phyloP scores from a whole-genome alignment of 2,113 vertebrate species.

The Donacobius atricapilla region DNA sequence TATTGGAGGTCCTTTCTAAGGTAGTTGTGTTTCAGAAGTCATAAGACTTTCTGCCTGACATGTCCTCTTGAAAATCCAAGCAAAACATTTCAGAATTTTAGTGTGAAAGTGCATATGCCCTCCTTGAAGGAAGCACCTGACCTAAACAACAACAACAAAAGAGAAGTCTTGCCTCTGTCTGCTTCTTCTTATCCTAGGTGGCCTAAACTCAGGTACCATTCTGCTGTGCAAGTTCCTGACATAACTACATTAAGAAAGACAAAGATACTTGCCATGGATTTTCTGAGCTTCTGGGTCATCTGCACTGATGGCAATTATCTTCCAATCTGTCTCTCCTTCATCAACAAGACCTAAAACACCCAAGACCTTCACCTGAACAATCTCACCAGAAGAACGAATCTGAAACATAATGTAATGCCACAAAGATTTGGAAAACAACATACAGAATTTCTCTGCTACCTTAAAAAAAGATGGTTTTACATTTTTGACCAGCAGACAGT shows the following conservation, averaged over 20 bases:
- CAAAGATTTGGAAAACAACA: background rate
- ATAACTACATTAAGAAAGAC: background rate
- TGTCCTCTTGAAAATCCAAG: background rate
- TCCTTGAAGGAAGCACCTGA: background rate
- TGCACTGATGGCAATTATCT: slow-evolving; percentile 89
- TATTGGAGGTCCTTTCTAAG: background rate
- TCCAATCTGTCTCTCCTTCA: slow-evolving; percentile 96
- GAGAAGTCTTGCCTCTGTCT: background rate
- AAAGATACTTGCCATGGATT: slow-evolving; percentile 80
- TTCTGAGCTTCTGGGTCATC: slow-evolving; percentile 87
- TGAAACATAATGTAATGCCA: slow-evolving; percentile 61
- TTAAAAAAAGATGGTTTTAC: background rate
- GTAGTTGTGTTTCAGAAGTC: background rate
- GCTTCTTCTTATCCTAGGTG: background rate
- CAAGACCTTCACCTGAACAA: slow-evolving; percentile 92
- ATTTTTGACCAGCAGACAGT: background rate
- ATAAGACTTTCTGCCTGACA: background rate
- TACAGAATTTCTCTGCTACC: background rate
- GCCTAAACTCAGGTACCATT: background rate
- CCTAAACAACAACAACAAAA: background rate
- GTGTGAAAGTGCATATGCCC: background rate
- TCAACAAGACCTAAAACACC: slow-evolving; percentile 91
- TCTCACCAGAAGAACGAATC: slow-evolving; percentile 84
- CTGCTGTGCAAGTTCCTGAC: background rate
- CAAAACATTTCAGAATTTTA: background rate